Evolutionary conservation across 2,113 vertebrate genomes (phyloP).

Genomic region (Eretmochelys imbricata): DNA sequence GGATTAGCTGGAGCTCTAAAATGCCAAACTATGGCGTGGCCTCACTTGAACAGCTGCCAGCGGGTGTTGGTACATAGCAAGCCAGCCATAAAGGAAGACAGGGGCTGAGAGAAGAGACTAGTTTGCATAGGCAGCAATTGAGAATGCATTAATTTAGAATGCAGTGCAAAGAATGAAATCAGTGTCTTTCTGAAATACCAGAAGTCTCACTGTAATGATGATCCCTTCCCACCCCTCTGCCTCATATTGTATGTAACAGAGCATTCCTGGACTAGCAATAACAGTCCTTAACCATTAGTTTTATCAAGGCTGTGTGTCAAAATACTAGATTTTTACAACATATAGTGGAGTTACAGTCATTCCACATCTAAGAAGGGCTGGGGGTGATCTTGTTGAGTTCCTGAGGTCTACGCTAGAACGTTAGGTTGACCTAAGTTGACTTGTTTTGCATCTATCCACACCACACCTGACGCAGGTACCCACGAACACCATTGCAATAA

Average conservation of each 20-base stretch:
- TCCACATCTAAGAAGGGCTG: background rate
- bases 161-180: conserved; percentile 36
- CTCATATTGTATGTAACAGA: background rate
- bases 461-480: background rate
- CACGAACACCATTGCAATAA: background rate
- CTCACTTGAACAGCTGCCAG: conserved; percentile 23
- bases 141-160: conserved; percentile 47
- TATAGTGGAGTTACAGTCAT: background rate
- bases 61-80: conserved; percentile 4
- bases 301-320: background rate
- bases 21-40: background rate
- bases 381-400: background rate
- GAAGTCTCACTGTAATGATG: conserved; percentile 35
- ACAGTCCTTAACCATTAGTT: background rate
- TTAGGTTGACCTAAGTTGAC: background rate
- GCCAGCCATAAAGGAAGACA: conserved; percentile 39
- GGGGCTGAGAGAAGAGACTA: conserved; percentile 41
- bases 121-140: background rate
- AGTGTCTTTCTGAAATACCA: conserved; percentile 47
- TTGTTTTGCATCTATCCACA: background rate
- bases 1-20: background rate
- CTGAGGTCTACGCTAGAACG: background rate
- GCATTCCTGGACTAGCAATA: conserved; percentile 21
- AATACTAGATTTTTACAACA: background rate
- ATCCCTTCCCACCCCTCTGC: background rate